Evolutionary conservation across 2,797 vertebrate species (phyloP).

Genomic region (Acanthiza pusilla): DNA sequence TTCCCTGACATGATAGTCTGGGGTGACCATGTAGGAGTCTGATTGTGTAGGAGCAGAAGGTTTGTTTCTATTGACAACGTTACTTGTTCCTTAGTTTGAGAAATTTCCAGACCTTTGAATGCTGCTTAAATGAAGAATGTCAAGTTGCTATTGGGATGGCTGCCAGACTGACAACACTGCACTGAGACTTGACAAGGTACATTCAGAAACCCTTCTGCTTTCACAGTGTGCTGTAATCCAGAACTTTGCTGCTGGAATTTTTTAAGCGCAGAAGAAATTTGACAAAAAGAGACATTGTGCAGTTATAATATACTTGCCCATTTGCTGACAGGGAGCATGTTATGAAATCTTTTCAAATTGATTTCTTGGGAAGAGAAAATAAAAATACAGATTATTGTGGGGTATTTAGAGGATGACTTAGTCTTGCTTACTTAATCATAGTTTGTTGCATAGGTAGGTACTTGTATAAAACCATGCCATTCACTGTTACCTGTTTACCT

Average conservation of each 20-base stretch:
- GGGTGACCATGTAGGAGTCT: background rate
- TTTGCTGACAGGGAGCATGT: background rate
- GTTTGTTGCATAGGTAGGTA: background rate
- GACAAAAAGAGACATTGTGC: background rate
- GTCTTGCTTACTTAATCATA: background rate
- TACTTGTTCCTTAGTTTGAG: background rate
- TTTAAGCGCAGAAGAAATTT: background rate
- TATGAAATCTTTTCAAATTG: background rate
- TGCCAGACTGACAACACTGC: background rate
- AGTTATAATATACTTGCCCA: background rate
- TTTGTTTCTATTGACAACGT: background rate
- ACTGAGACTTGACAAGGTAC: background rate
- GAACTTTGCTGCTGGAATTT: background rate
- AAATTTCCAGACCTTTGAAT: background rate
- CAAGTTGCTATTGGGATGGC: background rate
- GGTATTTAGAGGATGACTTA: background rate
- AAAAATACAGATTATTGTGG: background rate
- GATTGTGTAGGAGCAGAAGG: accelerated
- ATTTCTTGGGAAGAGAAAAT: background rate
- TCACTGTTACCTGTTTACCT: background rate
- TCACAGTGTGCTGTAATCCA: background rate
- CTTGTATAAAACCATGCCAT: background rate
- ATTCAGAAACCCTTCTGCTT: background rate
- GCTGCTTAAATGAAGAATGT: background rate
- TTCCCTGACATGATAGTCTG: background rate